phyloP scores from a whole-genome alignment of 2,113 vertebrate genomes.

The Oncorhynchus clarkii region DNA sequence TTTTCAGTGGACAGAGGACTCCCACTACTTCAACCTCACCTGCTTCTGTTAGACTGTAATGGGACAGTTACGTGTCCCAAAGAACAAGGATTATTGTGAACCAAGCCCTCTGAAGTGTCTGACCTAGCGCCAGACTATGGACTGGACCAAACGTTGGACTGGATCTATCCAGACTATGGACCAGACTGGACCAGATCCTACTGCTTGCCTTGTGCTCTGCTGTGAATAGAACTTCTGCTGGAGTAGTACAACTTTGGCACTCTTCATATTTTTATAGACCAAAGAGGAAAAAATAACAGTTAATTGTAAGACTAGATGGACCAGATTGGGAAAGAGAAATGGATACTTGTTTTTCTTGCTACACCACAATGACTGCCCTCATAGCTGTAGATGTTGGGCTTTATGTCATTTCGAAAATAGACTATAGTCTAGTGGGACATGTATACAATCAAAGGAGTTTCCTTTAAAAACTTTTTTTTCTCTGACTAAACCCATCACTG shows the following conservation, averaged over 20 bases:
- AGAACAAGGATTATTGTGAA: slow-evolving; percentile 21
- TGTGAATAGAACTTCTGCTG: slow-evolving; percentile 86
- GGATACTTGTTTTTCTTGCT: slow-evolving; percentile 23
- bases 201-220: slow-evolving; percentile 46
- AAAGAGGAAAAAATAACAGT: slow-evolving; percentile 82
- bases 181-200: slow-evolving; percentile 55
- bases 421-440: slow-evolving; percentile 20
- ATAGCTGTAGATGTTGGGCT: background rate
- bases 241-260: slow-evolving; percentile 89
- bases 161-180: slow-evolving; percentile 35
- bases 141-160: slow-evolving; percentile 1
- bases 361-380: slow-evolving; percentile 17
- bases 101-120: slow-evolving; percentile 15
- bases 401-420: slow-evolving; percentile 50
- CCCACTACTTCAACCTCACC: background rate
- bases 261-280: slow-evolving; percentile 91
- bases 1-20: background rate
- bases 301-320: slow-evolving; percentile 62
- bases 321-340: slow-evolving; percentile 53
- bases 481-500: slow-evolving; percentile 86
- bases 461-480: slow-evolving; percentile 77
- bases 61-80: background rate
- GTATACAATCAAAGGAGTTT: slow-evolving; percentile 33
- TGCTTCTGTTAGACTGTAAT: background rate
- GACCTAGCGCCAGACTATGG: slow-evolving; percentile 67